A percentile compares a stretch with the other conserved stretches of the same genome.
Evolutionary conservation across 2,797 vertebrate genomes (phyloP).

Genomic region (Carapus acus): DNA sequence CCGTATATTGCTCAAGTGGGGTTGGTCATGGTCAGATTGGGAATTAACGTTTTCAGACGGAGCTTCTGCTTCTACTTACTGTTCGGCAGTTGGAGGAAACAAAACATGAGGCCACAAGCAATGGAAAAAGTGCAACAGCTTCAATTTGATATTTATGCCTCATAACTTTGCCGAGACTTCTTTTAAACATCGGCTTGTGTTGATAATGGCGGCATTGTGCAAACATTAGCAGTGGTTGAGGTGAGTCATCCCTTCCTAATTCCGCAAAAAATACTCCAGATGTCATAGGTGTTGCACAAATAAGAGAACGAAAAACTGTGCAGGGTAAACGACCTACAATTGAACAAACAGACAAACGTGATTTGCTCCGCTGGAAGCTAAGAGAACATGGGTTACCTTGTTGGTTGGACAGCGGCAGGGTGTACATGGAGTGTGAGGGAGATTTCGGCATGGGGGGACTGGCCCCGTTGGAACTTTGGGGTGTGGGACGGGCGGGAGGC

Average conservation of each 20-base stretch:
- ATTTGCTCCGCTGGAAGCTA: neutral
- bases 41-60: constrained; percentile 33
- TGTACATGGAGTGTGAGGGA: constrained; percentile 83
- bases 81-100: constrained; percentile 30
- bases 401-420: constrained; percentile 89
- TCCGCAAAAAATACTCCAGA: constrained; percentile 54
- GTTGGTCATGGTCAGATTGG: constrained; percentile 15
- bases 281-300: constrained; percentile 31
- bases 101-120: constrained; percentile 24
- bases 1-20: constrained; percentile 16
- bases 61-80: constrained; percentile 58
- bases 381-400: constrained; percentile 76
- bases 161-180: constrained; percentile 43
- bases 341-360: neutral
- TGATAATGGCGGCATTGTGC: constrained; percentile 53
- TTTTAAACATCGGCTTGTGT: constrained; percentile 54
- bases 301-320: constrained; percentile 19
- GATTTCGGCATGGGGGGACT: constrained; percentile 44
- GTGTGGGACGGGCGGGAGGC: constrained; percentile 59
- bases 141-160: constrained; percentile 27
- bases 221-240: constrained; percentile 47
- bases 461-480: constrained; percentile 54
- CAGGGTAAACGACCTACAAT: constrained; percentile 17
- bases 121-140: constrained; percentile 33
- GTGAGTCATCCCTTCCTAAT: constrained; percentile 48